phyloP scores from a whole-genome alignment of 2,113 vertebrate species.

The Telmatochromis sp. region DNA sequence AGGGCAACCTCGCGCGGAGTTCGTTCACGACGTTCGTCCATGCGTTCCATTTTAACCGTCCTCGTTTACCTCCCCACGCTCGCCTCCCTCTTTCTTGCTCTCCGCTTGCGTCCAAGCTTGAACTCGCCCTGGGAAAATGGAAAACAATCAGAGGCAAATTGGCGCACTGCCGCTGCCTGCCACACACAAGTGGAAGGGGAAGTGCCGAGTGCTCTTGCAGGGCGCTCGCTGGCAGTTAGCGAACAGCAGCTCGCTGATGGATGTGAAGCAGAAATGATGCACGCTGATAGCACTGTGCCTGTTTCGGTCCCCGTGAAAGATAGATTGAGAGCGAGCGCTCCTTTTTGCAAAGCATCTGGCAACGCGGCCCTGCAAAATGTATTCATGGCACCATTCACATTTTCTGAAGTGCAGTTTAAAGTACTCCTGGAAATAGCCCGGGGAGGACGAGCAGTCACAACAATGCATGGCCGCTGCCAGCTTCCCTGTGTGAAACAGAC shows the following conservation, averaged over 20 bases:
- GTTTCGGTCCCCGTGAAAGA: conserved; percentile 36
- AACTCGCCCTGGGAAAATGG: conserved; percentile 38
- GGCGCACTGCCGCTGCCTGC: not conserved
- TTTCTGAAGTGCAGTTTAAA: conserved; percentile 20
- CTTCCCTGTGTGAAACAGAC: not conserved
- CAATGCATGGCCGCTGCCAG: conserved; percentile 17
- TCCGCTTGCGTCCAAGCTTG: not conserved
- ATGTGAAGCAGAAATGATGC: conserved; percentile 50
- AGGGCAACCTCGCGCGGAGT: not conserved
- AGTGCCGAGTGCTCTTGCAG: conserved; percentile 26
- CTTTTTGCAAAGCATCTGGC: conserved; percentile 21
- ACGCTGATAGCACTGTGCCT: conserved; percentile 48
- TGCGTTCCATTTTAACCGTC: not conserved
- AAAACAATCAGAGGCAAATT: conserved; percentile 64
- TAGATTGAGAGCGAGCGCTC: conserved; percentile 36
- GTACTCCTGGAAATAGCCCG: conserved; percentile 44
- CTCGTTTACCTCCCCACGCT: not conserved
- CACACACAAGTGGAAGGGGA: conserved; percentile 35
- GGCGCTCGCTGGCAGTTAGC: conserved; percentile 10
- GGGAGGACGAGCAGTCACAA: conserved; percentile 30
- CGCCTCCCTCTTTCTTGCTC: not conserved
- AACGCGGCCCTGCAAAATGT: not conserved
- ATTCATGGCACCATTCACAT: conserved; percentile 24
- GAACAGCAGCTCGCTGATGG: conserved; percentile 38
- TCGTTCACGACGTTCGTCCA: not conserved